Evolutionary conservation across 2,113 vertebrate genomes (phyloP).

Genomic region (Felis catus): DNA sequence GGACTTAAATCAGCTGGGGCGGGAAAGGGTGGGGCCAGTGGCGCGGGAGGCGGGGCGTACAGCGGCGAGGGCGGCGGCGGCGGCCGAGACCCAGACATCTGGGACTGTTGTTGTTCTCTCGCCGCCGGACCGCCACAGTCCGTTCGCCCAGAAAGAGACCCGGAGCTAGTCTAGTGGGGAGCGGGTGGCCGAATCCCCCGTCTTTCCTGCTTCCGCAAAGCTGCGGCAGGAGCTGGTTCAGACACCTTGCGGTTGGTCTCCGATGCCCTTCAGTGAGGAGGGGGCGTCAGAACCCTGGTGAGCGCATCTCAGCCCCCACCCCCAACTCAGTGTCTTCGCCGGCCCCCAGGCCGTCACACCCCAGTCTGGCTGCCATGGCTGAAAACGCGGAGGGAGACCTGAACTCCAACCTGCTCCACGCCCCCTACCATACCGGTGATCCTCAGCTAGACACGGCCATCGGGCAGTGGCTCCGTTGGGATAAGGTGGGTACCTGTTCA

Average conservation of each 20-base stretch:
- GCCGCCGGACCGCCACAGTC: constrained; percentile 19
- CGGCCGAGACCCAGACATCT: constrained; percentile 58
- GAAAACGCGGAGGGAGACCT: constrained; percentile 84
- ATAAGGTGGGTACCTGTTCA: constrained; percentile 86
- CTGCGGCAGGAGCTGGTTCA: not conserved
- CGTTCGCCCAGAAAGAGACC: not conserved
- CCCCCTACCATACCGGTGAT: constrained; percentile 87
- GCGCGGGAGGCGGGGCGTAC: constrained; percentile 39
- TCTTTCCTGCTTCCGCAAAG: not conserved
- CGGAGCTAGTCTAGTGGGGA: not conserved
- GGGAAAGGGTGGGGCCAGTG: constrained; percentile 8
- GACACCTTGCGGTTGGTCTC: not conserved
- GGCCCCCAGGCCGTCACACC: not conserved
- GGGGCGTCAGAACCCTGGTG: constrained; percentile 53
- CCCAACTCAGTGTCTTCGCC: not conserved
- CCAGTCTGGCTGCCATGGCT: constrained; percentile 78
- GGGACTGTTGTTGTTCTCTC: constrained; percentile 72
- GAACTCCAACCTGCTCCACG: constrained; percentile 86
- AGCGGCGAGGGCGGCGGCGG: not conserved
- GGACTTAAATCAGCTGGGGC: not conserved
- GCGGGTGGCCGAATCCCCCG: not conserved
- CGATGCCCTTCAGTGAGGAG: constrained; percentile 68
- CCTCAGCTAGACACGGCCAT: constrained; percentile 88
- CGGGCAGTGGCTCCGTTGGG: constrained; percentile 92
- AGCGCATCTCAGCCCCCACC: not conserved